These are phyloP conservation scores for Phyllostomus discolor DNA, from an alignment of 2,113 vertebrate genomes.

Conservation along the genomic window DNA sequence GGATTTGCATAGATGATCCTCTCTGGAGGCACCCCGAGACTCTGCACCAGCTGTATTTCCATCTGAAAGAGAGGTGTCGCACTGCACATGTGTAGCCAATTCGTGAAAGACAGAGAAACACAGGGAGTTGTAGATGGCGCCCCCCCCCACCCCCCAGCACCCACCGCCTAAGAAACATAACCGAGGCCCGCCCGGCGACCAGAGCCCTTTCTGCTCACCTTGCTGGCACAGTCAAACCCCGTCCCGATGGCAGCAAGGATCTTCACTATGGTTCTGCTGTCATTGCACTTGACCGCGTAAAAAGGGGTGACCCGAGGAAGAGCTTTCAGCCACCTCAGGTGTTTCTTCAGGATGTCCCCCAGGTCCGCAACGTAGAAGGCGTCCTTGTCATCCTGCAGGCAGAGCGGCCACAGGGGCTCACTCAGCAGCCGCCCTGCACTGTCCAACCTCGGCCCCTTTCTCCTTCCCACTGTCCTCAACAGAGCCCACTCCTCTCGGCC, in stretches of 20 bases:
- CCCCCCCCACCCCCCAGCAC: background rate
- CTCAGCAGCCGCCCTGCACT: accelerated
- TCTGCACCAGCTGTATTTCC: slow-evolving; percentile 95
- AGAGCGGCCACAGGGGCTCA: background rate
- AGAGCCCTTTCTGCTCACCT: slow-evolving; percentile 79
- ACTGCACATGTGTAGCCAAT: background rate
- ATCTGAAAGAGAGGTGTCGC: slow-evolving; percentile 77
- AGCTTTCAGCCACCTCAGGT: slow-evolving; percentile 89
- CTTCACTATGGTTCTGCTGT: slow-evolving; percentile 89
- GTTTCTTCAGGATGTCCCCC: slow-evolving; percentile 95
- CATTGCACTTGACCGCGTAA: slow-evolving; percentile 97
- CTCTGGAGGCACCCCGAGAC: slow-evolving; percentile 90
- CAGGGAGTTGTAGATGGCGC: accelerated
- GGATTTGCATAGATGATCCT: slow-evolving; percentile 98
- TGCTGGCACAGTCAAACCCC: slow-evolving; percentile 98
- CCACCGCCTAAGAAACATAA: background rate
- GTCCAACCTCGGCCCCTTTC: accelerated
- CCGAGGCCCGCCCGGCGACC: accelerated
- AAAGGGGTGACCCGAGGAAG: slow-evolving; percentile 93
- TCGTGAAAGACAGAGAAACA: background rate
- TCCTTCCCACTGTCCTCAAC: background rate
- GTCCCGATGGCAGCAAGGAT: slow-evolving; percentile 91
- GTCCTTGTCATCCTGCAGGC: slow-evolving; percentile 92
- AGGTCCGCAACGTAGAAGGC: slow-evolving; percentile 97
- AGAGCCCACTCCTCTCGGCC: no score